phyloP scores from a whole-genome alignment of 2,888 invertebrate genomes.

The Hyposoter dolosus region DNA sequence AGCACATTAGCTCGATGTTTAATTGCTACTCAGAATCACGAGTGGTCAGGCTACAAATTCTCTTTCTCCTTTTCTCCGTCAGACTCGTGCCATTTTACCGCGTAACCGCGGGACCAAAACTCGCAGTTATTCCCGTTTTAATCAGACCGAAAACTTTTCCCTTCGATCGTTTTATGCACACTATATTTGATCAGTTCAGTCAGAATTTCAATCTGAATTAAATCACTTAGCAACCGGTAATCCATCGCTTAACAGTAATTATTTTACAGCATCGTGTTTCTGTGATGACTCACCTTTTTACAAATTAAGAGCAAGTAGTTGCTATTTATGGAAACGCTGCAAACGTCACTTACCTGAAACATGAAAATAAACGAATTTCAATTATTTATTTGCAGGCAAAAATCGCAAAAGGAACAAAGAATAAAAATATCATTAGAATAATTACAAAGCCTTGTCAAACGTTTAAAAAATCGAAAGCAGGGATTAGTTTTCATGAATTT shows the following conservation, averaged over 20 bases:
- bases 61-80: conserved; percentile 39
- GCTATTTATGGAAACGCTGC: not conserved
- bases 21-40: conserved; percentile 81
- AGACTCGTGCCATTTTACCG: conserved; percentile 50
- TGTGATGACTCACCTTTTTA: conserved; percentile 44
- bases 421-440: not conserved
- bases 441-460: not conserved
- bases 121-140: conserved; percentile 28
- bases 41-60: conserved; percentile 72
- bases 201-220: conserved; percentile 55
- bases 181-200: not conserved
- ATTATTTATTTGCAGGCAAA: not conserved
- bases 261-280: not conserved
- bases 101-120: conserved; percentile 55
- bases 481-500: not conserved
- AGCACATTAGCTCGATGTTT: conserved; percentile 82
- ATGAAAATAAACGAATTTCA: conserved; percentile 12
- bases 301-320: not conserved
- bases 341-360: conserved; percentile 57
- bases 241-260: conserved; percentile 40
- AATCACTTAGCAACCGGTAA: conserved; percentile 3
- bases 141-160: conserved; percentile 57
- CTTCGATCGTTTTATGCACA: conserved; percentile 1
- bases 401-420: not conserved
- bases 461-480: not conserved